Evolutionary conservation across 1,140 invertebrate genomes (phyloP).

Genomic region (Lerema accius): DNA sequence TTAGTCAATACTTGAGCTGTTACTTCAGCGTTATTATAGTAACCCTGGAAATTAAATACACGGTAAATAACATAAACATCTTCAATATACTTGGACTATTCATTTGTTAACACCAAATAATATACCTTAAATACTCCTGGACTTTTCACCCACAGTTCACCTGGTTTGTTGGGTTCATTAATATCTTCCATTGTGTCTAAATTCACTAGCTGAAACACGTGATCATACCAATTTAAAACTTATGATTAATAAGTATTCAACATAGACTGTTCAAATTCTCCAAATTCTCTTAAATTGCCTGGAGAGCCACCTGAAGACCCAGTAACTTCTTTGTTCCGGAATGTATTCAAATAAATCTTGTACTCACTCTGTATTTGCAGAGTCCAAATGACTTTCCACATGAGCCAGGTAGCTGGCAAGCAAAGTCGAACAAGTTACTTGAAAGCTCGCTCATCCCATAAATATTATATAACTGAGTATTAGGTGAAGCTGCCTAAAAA

Average conservation of each 20-base stretch:
- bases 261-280: too few species aligned
- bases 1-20: conserved; percentile 70
- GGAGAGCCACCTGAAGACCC: too few species aligned
- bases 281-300: too few species aligned
- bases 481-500: conserved; percentile 38
- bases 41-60: conserved; percentile 65
- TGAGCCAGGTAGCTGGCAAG: conserved; percentile 3
- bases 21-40: conserved; percentile 71
- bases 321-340: too few species aligned
- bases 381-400: conserved; percentile 30
- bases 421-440: conserved; percentile 36
- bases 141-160: conserved; percentile 47
- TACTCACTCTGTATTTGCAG: conserved; percentile 35
- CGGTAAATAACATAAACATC: too few species aligned
- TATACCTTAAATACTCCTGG: conserved; percentile 44
- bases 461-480: conserved; percentile 30
- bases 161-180: conserved; percentile 35
- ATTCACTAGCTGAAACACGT: conserved; percentile 42
- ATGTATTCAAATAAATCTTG: too few species aligned
- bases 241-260: too few species aligned
- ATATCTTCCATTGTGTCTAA: conserved; percentile 39
- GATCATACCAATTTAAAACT: too few species aligned
- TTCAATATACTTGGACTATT: too few species aligned
- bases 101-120: too few species aligned
- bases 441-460: conserved; percentile 46